Base-by-base conservation (phyloP, 2,113 vertebrate species). In the Apteryx owenii region DNA sequence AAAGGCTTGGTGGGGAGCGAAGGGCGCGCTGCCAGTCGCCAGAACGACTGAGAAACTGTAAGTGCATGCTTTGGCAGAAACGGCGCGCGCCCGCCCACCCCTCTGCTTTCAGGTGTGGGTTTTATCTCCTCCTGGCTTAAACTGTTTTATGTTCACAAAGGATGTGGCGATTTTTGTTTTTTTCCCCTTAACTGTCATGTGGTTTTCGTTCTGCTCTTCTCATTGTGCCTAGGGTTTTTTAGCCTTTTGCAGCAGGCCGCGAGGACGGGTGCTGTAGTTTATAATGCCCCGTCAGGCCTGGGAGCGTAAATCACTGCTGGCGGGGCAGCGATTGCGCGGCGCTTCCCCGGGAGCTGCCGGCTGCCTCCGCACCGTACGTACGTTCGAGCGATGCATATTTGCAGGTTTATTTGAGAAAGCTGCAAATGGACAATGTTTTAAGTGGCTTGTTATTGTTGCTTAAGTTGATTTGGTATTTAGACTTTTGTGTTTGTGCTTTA, bases 401-500 rank as follows among this genome's bases (percentile, higher is more conserved):
- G 50, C 80, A 69, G 53, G 82, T 91, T 31, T n/a, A 72, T 96
- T 84, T 5, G 42, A 38, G 85, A 72, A 60, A 86, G 29, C 56
- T 96, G 72, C 62, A 31, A 78, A 48, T 0, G 10, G 51, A 15
- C 72, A 64, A 4, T 50, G 84, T 89, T 79, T 25, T 8, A 53
- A 60, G 62, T 14, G 33, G 66, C 89, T 97, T 98, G 78, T 94
- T 87, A 28, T 72, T 92, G 76, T 93, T 96, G 40, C n/a, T 86
- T 15, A 79, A 94, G 81, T 81, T 64, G 73, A 84, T 81, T 78
- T 78, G 58, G 46, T 79, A 33, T 94, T 96, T 97, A 93, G 95
- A 91, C 93, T 90, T 93, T 91, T 72, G 89, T 70, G 50, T 96
- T 95, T 92, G 88, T 69, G 93, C 92, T 96, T 96, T 96, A 95